A percentile compares a stretch with the other conserved stretches of the same genome.
Evolutionary conservation across 1,140 invertebrate genomes (phyloP).

Genomic region (Oedothorax gibbosus): DNA sequence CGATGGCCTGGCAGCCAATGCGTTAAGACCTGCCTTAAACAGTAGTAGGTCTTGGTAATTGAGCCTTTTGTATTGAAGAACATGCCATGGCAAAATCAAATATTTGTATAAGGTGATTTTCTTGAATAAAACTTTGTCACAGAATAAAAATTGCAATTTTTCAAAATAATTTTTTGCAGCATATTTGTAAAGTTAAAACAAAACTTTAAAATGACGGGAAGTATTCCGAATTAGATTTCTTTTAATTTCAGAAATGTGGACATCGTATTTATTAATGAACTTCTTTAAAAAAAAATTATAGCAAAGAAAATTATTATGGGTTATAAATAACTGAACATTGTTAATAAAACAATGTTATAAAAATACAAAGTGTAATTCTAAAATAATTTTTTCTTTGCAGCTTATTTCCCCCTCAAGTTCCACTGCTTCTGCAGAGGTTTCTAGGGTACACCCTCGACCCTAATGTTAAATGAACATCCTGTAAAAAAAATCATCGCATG

Average conservation of each 20-base stretch:
- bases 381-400: conserved; percentile 31
- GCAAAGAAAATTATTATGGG: neutral
- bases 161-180: neutral
- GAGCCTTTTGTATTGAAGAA: too few relatives aligned
- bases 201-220: neutral
- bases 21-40: too few relatives aligned
- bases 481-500: too few relatives aligned
- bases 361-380: neutral
- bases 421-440: conserved; percentile 37
- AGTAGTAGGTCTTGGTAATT: too few relatives aligned
- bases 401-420: conserved; percentile 55
- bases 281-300: neutral
- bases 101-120: too few relatives aligned
- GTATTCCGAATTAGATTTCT: neutral
- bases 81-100: too few relatives aligned
- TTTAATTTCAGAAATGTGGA: neutral
- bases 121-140: too few relatives aligned
- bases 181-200: neutral
- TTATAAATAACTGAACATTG: neutral
- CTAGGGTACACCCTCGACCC: conserved; percentile 39
- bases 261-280: neutral
- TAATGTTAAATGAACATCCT: conserved; percentile 32
- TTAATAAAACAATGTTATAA: neutral
- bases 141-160: too few relatives aligned
- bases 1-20: too few relatives aligned